Evolutionary conservation across 2,113 vertebrate genomes (phyloP).

Genomic region (Panthera leo): DNA sequence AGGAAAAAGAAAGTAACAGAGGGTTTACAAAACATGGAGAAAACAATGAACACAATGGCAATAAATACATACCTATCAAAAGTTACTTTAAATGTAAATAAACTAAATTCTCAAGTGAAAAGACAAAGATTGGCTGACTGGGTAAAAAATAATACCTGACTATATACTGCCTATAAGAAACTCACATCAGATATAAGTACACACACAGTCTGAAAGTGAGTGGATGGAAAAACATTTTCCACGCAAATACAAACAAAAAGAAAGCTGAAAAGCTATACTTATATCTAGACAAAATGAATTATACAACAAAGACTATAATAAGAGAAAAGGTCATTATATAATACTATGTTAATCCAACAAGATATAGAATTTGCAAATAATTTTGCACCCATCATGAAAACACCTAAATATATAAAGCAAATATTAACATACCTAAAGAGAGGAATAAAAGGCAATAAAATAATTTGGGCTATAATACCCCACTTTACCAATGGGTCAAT

Average conservation of each 20-base stretch:
- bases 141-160: background rate
- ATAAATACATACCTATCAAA: background rate
- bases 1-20: background rate
- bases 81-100: background rate
- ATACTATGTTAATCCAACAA: background rate
- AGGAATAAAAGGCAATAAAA: background rate
- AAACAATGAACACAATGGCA: background rate
- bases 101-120: background rate
- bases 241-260: background rate
- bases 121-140: background rate
- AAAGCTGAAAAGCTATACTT: background rate
- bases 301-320: background rate
- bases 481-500: background rate
- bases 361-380: background rate
- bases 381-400: background rate
- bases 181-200: background rate
- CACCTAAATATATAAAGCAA: background rate
- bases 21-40: background rate
- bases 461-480: background rate
- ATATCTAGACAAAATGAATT: background rate
- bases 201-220: background rate
- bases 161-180: background rate
- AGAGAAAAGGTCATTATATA: background rate
- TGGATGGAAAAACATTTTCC: background rate
- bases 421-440: background rate